These are phyloP conservation scores for Invenusta paracnida DNA, from an alignment of 2,888 invertebrate species.

Conservation along the genomic window DNA sequence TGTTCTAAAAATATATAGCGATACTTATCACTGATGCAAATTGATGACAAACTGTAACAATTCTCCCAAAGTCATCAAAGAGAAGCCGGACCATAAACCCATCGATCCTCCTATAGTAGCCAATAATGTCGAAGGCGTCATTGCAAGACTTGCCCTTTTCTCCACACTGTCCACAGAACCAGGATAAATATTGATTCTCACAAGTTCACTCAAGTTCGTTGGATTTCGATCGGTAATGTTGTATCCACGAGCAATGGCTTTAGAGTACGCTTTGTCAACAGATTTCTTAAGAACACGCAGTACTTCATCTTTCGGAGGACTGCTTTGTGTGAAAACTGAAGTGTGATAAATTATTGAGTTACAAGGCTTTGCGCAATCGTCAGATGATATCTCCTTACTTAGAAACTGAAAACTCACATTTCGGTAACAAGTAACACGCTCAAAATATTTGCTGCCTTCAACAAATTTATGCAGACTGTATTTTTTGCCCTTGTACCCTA, in stretches of 20 bases:
- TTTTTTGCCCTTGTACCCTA: not conserved
- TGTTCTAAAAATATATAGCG: too few relatives aligned
- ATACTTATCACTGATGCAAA: too few relatives aligned
- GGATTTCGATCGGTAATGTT: not conserved
- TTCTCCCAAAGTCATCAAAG: constrained; percentile 8
- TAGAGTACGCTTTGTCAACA: not conserved
- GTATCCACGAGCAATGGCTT: not conserved
- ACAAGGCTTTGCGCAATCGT: not conserved
- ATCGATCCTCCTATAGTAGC: not conserved
- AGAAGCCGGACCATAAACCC: not conserved
- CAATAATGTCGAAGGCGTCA: not conserved
- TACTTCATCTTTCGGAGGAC: not conserved
- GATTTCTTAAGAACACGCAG: not conserved
- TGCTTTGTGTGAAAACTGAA: not conserved
- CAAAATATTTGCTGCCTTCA: not conserved
- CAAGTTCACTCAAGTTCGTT: not conserved
- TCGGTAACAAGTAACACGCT: not conserved
- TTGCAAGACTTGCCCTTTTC: not conserved
- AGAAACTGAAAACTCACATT: not conserved
- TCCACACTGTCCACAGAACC: not conserved
- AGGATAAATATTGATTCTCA: not conserved
- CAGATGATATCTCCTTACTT: not conserved
- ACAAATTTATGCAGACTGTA: not conserved
- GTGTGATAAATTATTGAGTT: not conserved
- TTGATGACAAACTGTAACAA: not conserved